These are phyloP conservation scores for Hyaena hyaena DNA, from an alignment of 2,113 vertebrate genomes.

Conservation along the genomic window DNA sequence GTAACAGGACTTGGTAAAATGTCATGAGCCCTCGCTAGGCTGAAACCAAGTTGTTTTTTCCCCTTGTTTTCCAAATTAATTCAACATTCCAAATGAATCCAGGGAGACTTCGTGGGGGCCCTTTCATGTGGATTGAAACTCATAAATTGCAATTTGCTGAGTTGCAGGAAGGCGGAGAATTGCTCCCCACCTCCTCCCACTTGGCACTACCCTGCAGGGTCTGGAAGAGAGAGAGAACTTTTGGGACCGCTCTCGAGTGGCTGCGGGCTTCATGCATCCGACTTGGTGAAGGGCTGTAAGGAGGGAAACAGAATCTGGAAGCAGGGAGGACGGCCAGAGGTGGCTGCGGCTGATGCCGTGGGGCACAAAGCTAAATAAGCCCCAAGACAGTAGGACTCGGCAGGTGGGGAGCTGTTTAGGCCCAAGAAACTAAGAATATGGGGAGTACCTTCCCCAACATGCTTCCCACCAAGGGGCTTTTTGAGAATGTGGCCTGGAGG, in stretches of 20 bases:
- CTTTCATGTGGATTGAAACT: conserved; percentile 79
- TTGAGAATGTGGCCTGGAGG: not conserved
- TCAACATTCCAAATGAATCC: conserved; percentile 76
- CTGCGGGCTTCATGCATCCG: conserved; percentile 44
- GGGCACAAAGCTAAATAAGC: not conserved
- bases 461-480: not conserved
- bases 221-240: conserved; percentile 26
- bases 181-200: conserved; percentile 48
- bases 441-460: not conserved
- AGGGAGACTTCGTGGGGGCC: conserved; percentile 62
- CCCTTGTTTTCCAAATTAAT: conserved; percentile 80
- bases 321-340: not conserved
- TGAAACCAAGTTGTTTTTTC: conserved; percentile 64
- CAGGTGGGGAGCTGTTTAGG: no score
- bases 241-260: not conserved
- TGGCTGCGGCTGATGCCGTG: not conserved
- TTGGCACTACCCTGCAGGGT: conserved; percentile 54
- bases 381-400: not conserved
- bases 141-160: conserved; percentile 81
- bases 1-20: conserved; percentile 35
- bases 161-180: conserved; percentile 72
- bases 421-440: not conserved
- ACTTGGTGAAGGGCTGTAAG: not conserved
- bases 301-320: not conserved
- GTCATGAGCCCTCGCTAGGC: conserved; percentile 54